Evolutionary conservation across 2,888 invertebrate species (phyloP).

Genomic region (Sphecodes monilicornis): DNA sequence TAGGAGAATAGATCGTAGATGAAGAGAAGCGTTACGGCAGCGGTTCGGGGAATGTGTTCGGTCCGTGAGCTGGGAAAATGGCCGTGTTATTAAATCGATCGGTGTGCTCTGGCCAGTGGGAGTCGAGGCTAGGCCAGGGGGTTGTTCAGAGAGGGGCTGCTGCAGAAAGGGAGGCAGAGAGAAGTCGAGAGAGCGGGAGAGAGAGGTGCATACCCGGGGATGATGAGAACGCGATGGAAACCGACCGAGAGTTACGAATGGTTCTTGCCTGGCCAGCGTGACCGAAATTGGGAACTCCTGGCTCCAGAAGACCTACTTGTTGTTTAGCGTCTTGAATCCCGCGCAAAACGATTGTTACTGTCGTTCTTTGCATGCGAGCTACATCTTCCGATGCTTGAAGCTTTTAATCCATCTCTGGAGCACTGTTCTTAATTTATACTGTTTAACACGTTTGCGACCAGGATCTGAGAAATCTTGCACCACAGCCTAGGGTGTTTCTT

Average conservation of each 20-base stretch:
- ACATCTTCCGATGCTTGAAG: not conserved
- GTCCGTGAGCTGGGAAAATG: slow-evolving; percentile 79
- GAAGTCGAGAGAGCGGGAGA: slow-evolving; percentile 46
- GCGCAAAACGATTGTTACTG: not conserved
- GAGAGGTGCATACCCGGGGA: slow-evolving; percentile 50
- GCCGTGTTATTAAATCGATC: slow-evolving; percentile 84
- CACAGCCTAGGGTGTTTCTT: no score
- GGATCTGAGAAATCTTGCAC: no score
- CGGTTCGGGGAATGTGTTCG: slow-evolving; percentile 72
- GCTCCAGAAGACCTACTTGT: not conserved
- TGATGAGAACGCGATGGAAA: slow-evolving; percentile 69
- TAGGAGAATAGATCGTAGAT: slow-evolving; percentile 54
- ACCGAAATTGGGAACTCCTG: slow-evolving; percentile 47
- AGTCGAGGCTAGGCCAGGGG: slow-evolving; percentile 75
- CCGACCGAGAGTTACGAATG: slow-evolving; percentile 68
- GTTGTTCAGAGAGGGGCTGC: slow-evolving; percentile 55
- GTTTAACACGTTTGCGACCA: no score
- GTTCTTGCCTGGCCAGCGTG: slow-evolving; percentile 53
- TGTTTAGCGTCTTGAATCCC: not conserved
- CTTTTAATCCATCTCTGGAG: no score
- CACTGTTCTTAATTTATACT: no score
- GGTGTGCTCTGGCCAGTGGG: slow-evolving; percentile 74
- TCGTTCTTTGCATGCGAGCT: not conserved
- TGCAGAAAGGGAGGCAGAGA: slow-evolving; percentile 39
- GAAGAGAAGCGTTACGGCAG: slow-evolving; percentile 55